Evolutionary conservation across 2,113 vertebrate genomes (phyloP).

Genomic region (Tyrannus savana): DNA sequence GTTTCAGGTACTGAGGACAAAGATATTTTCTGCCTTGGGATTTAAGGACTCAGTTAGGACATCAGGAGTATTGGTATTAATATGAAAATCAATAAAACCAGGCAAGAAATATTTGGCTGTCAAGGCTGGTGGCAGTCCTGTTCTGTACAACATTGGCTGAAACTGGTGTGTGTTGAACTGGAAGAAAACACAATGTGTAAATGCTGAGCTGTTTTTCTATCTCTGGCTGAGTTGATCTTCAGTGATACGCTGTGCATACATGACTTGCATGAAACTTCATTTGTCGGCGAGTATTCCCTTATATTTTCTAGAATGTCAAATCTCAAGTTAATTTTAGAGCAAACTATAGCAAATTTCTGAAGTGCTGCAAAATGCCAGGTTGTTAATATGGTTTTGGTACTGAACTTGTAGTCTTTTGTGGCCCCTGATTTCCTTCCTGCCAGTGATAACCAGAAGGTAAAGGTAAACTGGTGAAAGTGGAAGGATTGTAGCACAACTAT

Average conservation of each 20-base stretch:
- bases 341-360: neutral
- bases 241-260: neutral
- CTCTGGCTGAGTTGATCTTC: neutral
- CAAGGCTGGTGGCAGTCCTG: neutral
- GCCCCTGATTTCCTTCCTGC: rapidly evolving
- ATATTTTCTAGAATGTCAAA: neutral
- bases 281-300: neutral
- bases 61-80: neutral
- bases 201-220: neutral
- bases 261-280: neutral
- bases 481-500: neutral
- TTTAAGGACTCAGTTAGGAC: neutral
- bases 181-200: neutral
- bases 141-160: neutral
- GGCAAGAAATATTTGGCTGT: neutral
- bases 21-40: neutral
- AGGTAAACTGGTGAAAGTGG: neutral
- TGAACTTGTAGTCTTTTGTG: neutral
- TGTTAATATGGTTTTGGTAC: neutral
- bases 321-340: neutral
- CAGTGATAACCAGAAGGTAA: neutral
- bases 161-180: neutral
- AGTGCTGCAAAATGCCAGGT: neutral
- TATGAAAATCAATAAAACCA: neutral
- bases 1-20: neutral